Conservation (phyloP, 2,113 vertebrate species). For the Aspiorhynchus laticeps region DNA sequence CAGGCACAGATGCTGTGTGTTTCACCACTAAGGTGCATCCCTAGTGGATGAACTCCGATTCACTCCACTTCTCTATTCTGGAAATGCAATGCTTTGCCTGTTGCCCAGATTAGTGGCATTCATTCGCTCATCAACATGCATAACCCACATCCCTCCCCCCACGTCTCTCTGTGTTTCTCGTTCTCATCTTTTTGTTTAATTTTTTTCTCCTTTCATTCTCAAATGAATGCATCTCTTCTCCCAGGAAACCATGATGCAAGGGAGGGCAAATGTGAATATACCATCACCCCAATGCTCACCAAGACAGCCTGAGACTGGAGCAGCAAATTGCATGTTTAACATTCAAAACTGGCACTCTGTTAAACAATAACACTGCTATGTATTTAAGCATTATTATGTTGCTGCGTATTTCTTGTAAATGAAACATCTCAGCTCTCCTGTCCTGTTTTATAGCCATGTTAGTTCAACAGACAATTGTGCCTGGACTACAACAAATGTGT, state of each 20-base stretch:
- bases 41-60: conserved; percentile 36
- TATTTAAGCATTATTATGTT: not conserved
- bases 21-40: conserved; percentile 45
- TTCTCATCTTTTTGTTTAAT: conserved; percentile 34
- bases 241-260: conserved; percentile 44
- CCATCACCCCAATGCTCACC: not conserved
- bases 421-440: not conserved
- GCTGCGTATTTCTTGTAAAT: not conserved
- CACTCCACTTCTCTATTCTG: conserved; percentile 46
- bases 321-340: conserved; percentile 19
- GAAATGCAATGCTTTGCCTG: conserved; percentile 42
- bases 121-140: conserved; percentile 57
- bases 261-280: conserved; percentile 40
- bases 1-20: conserved; percentile 44
- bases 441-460: not conserved
- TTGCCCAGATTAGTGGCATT: conserved; percentile 48
- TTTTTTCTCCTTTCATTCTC: conserved; percentile 40
- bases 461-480: not conserved
- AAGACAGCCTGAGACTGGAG: not conserved
- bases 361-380: conserved; percentile 11
- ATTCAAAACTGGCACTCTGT: not conserved
- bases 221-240: conserved; percentile 47
- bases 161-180: not conserved
- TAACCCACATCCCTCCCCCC: conserved; percentile 19
- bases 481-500: not conserved